Evolutionary conservation across 1,140 invertebrate species (phyloP).

Genomic region (Helicoverpa armigera): DNA sequence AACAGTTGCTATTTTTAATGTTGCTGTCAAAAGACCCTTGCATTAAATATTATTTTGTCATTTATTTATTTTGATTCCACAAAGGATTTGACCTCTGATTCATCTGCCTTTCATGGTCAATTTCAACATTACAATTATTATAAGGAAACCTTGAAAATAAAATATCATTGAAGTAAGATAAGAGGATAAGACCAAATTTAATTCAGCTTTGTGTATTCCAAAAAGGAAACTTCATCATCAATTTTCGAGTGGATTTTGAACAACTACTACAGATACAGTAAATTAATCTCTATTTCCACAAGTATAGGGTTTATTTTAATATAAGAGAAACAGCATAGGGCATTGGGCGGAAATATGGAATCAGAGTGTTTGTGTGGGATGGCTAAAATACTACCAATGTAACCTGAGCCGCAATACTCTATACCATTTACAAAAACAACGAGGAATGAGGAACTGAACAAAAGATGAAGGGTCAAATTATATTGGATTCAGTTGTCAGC

Average conservation of each 20-base stretch:
- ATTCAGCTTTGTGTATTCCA: slow-evolving; percentile 19
- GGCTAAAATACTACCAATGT: slow-evolving; percentile 69
- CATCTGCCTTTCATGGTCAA: neutral
- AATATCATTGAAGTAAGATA: neutral
- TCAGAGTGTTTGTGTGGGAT: slow-evolving; percentile 77
- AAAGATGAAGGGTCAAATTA: slow-evolving; percentile 66
- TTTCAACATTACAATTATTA: neutral
- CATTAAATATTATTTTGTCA: too few relatives aligned
- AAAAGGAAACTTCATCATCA: slow-evolving; percentile 49
- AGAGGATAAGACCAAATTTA: slow-evolving; percentile 8
- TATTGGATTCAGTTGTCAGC: slow-evolving; percentile 64
- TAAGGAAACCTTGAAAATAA: neutral
- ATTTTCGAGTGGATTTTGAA: slow-evolving; percentile 26
- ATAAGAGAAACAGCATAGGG: slow-evolving; percentile 65
- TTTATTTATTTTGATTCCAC: too few relatives aligned
- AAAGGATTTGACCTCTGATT: too few relatives aligned
- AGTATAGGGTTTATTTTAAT: slow-evolving; percentile 62
- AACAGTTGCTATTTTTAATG: too few relatives aligned
- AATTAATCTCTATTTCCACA: slow-evolving; percentile 51
- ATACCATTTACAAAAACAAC: slow-evolving; percentile 56
- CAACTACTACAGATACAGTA: neutral
- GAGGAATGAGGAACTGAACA: slow-evolving; percentile 54
- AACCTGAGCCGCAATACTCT: slow-evolving; percentile 63
- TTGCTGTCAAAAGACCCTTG: too few relatives aligned
- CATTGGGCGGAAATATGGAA: slow-evolving; percentile 82